Base-by-base conservation (phyloP, 2,797 vertebrate species). In the Moxostoma hubbsi region DNA sequence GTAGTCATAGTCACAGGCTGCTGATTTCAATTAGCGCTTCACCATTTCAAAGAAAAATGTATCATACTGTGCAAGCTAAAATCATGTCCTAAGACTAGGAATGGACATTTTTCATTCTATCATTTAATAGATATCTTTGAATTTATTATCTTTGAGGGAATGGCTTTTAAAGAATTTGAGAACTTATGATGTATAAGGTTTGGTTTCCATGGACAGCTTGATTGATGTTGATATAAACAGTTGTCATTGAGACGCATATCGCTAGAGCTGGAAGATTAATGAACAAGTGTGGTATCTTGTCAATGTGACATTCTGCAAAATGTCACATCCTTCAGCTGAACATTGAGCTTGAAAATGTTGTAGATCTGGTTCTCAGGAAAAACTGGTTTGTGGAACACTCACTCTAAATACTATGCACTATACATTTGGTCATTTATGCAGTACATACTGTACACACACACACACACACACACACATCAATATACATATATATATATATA, bases 71-170 rank as follows among this genome's bases (percentile, higher is more conserved):
- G 59, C 16, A 79, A 81, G 70, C 65, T 72, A 54, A 65, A 73
- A 78, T 81, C 66, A 75, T 63, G 66, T 79, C 74, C 51, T 49
- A 63, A 45, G 36, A 11, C 71, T 77, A 63, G 78, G 58, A 75
- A 54, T 2, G 53, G 51, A 62, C 57, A 83, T 85, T 79, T 81
- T 75, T 85, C 78, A 83, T 69, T 51, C 64, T 54, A n/a, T 55
- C 55, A 65, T 68, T 66, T 67, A 67, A 80, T 66, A 80, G 62
- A 53, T 59, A 8, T 78, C 55, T 73, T 66, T 59, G 24, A 24
- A 24, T 24, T 24, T 70, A 82, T 82, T 80, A 81, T 71, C 74
- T 66, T 18, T 36, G 76, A 64, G 67, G 4, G 61, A 63, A 71
- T 51, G 66, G 36, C 54, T 75, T 54, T 57, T 69, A 63, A 73